Conservation (phyloP, 1,140 invertebrate species). For the Drosophila bocqueti region DNA sequence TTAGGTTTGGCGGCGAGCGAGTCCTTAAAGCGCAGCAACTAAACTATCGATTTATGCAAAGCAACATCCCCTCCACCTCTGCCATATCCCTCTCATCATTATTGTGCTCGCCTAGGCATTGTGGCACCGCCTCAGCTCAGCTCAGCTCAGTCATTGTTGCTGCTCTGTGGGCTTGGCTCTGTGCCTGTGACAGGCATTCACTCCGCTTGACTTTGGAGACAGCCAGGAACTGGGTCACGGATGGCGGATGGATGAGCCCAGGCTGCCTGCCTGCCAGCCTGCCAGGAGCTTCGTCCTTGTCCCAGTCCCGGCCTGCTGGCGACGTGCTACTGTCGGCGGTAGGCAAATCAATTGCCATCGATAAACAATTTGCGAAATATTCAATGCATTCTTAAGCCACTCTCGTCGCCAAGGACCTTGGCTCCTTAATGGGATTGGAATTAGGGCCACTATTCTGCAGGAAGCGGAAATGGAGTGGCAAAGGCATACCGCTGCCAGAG, state of each 20-base stretch:
- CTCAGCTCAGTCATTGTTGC: constrained; percentile 45
- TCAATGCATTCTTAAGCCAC: constrained; percentile 48
- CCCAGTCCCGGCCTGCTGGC: constrained; percentile 43
- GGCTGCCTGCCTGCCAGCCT: not conserved
- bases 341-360: constrained; percentile 53
- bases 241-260: constrained; percentile 19
- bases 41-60: constrained; percentile 79
- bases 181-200: constrained; percentile 58
- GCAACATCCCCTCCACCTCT: constrained; percentile 7
- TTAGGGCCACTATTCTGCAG: not conserved
- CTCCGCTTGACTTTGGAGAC: constrained; percentile 56
- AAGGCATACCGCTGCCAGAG: not conserved
- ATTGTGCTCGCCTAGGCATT: constrained; percentile 72
- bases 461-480: constrained; percentile 5
- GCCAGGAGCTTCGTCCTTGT: constrained; percentile 36
- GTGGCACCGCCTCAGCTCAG: constrained; percentile 33
- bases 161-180: constrained; percentile 20
- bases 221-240: constrained; percentile 64
- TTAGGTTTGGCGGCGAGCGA: constrained; percentile 47
- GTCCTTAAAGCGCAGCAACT: constrained; percentile 50
- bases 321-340: constrained; percentile 68
- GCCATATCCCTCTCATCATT: constrained; percentile 35
- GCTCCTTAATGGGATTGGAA: constrained; percentile 24
- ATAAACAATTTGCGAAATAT: constrained; percentile 54
- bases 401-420: constrained; percentile 7